These are phyloP conservation scores for Ochotona curzoniae DNA, from an alignment of 2,113 vertebrate genomes.

Conservation along the genomic window DNA sequence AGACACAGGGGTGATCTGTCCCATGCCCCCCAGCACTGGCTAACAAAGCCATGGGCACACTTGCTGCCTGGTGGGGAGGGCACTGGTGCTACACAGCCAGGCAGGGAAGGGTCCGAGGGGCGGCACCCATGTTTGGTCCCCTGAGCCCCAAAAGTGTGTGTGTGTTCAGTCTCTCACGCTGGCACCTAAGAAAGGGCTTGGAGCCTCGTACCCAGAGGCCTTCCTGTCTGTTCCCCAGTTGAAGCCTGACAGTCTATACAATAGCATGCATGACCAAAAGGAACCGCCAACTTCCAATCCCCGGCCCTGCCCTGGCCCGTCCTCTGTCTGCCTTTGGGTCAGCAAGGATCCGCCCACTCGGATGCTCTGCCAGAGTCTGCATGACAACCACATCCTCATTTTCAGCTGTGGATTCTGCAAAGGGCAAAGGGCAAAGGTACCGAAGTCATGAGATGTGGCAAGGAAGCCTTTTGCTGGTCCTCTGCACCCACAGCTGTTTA, in stretches of 20 bases:
- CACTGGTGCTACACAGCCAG: background rate
- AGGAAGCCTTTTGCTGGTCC: background rate
- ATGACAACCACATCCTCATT: background rate
- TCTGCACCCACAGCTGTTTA: background rate
- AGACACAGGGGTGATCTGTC: background rate
- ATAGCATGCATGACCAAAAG: rapidly evolving
- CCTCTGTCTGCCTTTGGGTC: background rate
- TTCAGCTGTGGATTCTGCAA: background rate
- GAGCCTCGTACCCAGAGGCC: background rate
- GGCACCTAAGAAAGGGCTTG: background rate
- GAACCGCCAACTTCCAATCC: background rate
- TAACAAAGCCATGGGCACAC: background rate
- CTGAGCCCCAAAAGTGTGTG: too few species aligned
- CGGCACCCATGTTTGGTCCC: background rate
- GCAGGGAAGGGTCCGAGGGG: background rate
- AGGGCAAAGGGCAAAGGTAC: background rate
- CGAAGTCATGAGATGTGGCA: background rate
- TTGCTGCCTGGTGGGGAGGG: background rate
- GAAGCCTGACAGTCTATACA: background rate
- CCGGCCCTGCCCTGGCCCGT: too few species aligned
- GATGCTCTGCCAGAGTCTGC: background rate
- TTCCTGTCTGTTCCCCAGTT: background rate
- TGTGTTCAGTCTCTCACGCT: background rate
- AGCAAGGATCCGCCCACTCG: background rate
- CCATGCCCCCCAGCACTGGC: too few species aligned